Conservation (phyloP, 2,797 vertebrate genomes). For the Anguilla obscura region DNA sequence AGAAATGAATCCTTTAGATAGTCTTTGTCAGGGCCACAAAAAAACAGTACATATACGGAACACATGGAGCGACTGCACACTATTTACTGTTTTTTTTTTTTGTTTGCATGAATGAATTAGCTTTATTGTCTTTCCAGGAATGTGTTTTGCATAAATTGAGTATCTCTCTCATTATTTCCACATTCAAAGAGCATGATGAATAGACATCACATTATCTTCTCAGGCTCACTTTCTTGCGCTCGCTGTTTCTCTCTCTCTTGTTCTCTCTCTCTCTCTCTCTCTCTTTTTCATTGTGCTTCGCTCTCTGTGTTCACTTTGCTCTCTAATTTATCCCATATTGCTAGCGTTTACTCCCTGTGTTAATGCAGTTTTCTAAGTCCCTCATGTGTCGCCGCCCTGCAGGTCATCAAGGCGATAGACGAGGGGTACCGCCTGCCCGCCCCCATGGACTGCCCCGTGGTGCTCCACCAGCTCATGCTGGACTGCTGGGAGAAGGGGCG, state of each 20-base stretch:
- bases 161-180: neutral
- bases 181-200: neutral
- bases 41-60: neutral
- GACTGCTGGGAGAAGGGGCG: slow-evolving; percentile 96
- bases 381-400: slow-evolving; percentile 21
- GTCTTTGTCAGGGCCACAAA: neutral
- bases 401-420: slow-evolving; percentile 97
- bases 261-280: too few species aligned
- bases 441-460: slow-evolving; percentile 91
- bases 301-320: too few species aligned
- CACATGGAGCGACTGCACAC: neutral
- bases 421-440: slow-evolving; percentile 95
- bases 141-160: neutral
- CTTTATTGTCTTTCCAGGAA: neutral
- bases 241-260: too few species aligned
- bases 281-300: too few species aligned
- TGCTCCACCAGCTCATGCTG: slow-evolving; percentile 93
- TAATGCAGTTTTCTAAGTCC: neutral
- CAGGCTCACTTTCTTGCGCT: neutral
- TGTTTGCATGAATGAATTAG: neutral
- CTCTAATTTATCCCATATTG: neutral
- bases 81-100: neutral
- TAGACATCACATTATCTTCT: neutral
- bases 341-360: neutral
- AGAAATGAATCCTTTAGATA: neutral